phyloP scores from a whole-genome alignment of 1,140 invertebrate species.

The Batillaria attramentaria region DNA sequence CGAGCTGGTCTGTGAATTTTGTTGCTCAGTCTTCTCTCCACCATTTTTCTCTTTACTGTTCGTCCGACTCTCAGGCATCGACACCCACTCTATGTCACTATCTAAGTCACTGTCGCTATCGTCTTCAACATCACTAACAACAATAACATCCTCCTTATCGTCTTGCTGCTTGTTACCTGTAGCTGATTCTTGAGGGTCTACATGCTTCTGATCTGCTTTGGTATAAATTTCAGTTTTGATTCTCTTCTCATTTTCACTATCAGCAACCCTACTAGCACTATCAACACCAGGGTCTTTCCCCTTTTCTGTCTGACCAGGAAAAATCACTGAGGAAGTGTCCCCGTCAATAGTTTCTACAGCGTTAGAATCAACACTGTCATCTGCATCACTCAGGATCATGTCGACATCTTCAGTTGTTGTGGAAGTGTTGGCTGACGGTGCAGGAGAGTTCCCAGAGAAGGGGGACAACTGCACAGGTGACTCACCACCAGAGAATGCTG shows the following conservation, averaged over 20 bases:
- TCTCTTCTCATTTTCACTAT: background rate
- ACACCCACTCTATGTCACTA: slow-evolving; percentile 17
- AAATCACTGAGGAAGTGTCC: background rate
- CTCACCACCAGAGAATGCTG: too few species aligned
- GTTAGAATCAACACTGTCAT: background rate
- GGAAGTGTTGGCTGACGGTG: background rate
- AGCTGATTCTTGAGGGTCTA: background rate
- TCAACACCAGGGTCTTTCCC: background rate
- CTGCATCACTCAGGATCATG: too few species aligned
- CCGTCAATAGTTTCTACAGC: background rate
- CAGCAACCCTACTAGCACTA: background rate
- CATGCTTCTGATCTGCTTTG: background rate
- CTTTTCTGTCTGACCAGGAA: too few species aligned
- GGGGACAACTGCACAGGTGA: background rate
- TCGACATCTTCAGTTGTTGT: too few species aligned
- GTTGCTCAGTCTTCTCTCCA: background rate
- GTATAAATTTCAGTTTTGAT: background rate
- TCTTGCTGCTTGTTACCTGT: too few species aligned
- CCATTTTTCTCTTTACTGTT: too few species aligned
- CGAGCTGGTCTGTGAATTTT: background rate
- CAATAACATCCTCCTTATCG: background rate
- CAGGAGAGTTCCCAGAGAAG: slow-evolving; percentile 4
- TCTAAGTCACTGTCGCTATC: background rate
- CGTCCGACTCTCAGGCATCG: background rate
- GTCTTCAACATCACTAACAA: slow-evolving; percentile 12